Conservation (phyloP, 2,113 vertebrate genomes). For the Passer montanus region DNA sequence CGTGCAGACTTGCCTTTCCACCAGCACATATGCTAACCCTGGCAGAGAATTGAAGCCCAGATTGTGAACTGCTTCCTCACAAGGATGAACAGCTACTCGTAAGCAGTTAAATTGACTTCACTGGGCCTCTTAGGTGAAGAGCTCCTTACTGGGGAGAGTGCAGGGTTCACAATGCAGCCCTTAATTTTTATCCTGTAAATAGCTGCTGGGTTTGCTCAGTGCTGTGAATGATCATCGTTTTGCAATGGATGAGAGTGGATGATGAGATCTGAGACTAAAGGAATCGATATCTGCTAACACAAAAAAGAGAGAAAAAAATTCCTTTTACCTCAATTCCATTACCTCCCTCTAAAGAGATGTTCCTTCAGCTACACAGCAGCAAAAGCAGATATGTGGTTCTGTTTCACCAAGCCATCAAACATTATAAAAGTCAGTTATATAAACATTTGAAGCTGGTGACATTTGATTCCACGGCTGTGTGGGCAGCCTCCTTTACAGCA, state of each 20-base stretch:
- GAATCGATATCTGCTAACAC: slow-evolving; percentile 33
- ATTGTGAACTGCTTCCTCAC: slow-evolving; percentile 30
- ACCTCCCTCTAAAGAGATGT: slow-evolving; percentile 28
- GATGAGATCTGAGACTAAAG: slow-evolving; percentile 21
- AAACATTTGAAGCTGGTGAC: slow-evolving; percentile 75
- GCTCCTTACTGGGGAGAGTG: background rate
- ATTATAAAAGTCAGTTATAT: slow-evolving; percentile 76
- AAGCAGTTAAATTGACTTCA: background rate
- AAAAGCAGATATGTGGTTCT: slow-evolving; percentile 54
- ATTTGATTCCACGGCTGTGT: slow-evolving; percentile 75
- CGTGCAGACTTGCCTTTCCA: background rate
- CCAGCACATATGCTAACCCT: slow-evolving; percentile 33
- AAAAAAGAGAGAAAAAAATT: background rate
- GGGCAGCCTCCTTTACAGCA: slow-evolving; percentile 75
- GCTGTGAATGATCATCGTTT: slow-evolving; percentile 30
- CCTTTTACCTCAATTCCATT: slow-evolving; percentile 1
- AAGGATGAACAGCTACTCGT: background rate
- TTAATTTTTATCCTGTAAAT: slow-evolving; percentile 28
- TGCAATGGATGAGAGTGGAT: slow-evolving; percentile 26
- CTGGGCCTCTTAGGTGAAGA: background rate
- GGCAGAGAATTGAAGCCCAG: slow-evolving; percentile 17
- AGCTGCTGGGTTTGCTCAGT: slow-evolving; percentile 14
- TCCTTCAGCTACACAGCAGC: slow-evolving; percentile 52
- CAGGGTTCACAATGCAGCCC: background rate
- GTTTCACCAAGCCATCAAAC: slow-evolving; percentile 74